Evolutionary conservation across 64 coral and sea anemone species (phyloP).

Genomic region (Pachyseris speciosa): DNA sequence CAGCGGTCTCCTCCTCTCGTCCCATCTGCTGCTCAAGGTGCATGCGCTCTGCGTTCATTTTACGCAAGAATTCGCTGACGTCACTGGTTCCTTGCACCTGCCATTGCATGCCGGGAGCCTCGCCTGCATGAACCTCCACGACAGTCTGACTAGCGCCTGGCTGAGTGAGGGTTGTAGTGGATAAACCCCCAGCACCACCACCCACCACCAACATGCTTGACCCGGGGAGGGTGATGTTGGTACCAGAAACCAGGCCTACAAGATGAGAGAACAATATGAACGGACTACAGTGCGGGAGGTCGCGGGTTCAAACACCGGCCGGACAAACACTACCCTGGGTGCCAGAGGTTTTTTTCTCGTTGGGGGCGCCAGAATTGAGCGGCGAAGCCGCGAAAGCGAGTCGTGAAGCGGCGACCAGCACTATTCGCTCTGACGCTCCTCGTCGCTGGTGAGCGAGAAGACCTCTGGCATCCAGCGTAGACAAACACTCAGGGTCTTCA

Average conservation of each 20-base stretch:
- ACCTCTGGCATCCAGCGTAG: no score
- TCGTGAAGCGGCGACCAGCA: no score
- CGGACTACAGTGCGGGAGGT: not conserved
- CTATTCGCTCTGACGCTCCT: no score
- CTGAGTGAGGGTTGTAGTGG: slow-evolving; percentile 44
- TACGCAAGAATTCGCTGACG: slow-evolving; percentile 92
- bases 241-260: not conserved
- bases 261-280: not conserved
- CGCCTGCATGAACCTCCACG: slow-evolving; percentile 17
- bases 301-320: not conserved
- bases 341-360: no score
- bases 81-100: slow-evolving; percentile 87
- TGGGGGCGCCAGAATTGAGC: no score
- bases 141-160: slow-evolving; percentile 26
- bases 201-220: slow-evolving; percentile 15
- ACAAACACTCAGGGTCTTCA: no score
- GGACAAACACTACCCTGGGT: no score
- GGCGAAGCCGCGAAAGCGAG: no score
- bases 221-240: slow-evolving; percentile 7
- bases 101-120: slow-evolving; percentile 54
- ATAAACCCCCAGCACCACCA: not conserved
- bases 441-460: no score
- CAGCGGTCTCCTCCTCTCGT: slow-evolving; percentile 85
- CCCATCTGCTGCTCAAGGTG: slow-evolving; percentile 88
- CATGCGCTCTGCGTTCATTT: slow-evolving; percentile 94